Percentiles rank a stretch among this genome's conserved stretches.
phyloP scores from a whole-genome alignment of 2,797 vertebrate genomes.

The Syngnathus acus region DNA sequence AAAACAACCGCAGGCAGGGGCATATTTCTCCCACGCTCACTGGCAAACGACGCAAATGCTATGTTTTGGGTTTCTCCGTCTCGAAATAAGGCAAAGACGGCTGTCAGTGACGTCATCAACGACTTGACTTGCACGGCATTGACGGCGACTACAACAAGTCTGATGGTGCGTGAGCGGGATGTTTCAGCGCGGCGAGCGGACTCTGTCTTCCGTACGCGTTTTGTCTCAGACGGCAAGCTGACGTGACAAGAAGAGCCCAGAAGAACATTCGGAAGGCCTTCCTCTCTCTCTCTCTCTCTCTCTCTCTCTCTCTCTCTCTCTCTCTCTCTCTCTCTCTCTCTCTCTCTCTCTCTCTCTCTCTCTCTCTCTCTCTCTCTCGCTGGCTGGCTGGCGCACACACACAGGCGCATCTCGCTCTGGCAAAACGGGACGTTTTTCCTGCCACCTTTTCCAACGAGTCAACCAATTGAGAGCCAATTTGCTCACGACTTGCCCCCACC shows the following conservation, averaged over 20 bases:
- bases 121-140: too few species aligned
- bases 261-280: slow-evolving; percentile 60
- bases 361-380: slow-evolving; percentile 33
- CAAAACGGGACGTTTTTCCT: slow-evolving; percentile 1
- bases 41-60: too few species aligned
- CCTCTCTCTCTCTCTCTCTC: slow-evolving; percentile 48
- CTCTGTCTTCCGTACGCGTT: slow-evolving; percentile 35
- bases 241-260: slow-evolving; percentile 60
- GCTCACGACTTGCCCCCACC: too few species aligned
- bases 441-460: too few species aligned
- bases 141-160: too few species aligned
- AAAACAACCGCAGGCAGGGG: too few species aligned
- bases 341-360: slow-evolving; percentile 44
- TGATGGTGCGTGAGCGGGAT: too few species aligned
- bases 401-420: slow-evolving; percentile 2
- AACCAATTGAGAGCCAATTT: not conserved
- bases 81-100: slow-evolving; percentile 9
- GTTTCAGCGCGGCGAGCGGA: too few species aligned
- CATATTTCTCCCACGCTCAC: too few species aligned
- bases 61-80: too few species aligned
- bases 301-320: slow-evolving; percentile 27
- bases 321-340: slow-evolving; percentile 36
- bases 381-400: slow-evolving; percentile 7
- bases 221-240: slow-evolving; percentile 43
- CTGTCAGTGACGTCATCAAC: too few species aligned